Conservation (phyloP, 2,113 vertebrate genomes). For the Scortum barcoo region DNA sequence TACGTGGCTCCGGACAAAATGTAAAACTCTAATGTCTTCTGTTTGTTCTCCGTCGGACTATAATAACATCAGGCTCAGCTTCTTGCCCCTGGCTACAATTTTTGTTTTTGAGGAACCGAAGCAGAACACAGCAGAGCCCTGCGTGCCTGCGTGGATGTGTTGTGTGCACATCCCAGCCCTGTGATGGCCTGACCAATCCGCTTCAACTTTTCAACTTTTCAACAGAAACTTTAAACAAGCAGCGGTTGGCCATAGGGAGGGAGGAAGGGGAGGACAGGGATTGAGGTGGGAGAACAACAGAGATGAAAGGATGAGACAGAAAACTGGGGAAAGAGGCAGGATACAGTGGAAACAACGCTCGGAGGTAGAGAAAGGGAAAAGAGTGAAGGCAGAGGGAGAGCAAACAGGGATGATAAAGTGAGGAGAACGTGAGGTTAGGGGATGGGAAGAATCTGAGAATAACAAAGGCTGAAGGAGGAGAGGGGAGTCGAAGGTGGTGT, state of each 20-base stretch:
- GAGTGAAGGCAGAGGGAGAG: slow-evolving; percentile 22
- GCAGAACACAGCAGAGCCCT: slow-evolving; percentile 54
- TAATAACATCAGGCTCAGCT: slow-evolving; percentile 65
- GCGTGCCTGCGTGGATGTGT: not conserved
- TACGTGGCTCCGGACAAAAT: not conserved
- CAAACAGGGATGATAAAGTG: slow-evolving; percentile 26
- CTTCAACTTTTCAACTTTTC: slow-evolving; percentile 61
- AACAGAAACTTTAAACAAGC: slow-evolving; percentile 58
- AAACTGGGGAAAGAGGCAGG: slow-evolving; percentile 45
- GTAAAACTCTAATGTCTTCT: slow-evolving; percentile 21
- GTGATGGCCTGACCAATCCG: slow-evolving; percentile 55
- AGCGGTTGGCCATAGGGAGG: slow-evolving; percentile 46
- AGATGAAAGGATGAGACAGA: slow-evolving; percentile 73
- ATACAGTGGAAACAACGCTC: slow-evolving; percentile 48
- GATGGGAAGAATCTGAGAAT: slow-evolving; percentile 40
- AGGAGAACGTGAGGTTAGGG: slow-evolving; percentile 40
- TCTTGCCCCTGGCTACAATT: slow-evolving; percentile 62
- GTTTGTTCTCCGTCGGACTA: slow-evolving; percentile 54
- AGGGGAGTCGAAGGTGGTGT: slow-evolving; percentile 8
- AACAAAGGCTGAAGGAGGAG: slow-evolving; percentile 45
- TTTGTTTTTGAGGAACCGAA: slow-evolving; percentile 56
- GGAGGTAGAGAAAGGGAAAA: slow-evolving; percentile 47
- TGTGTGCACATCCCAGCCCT: slow-evolving; percentile 18
- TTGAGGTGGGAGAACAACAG: slow-evolving; percentile 60
- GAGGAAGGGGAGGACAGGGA: not conserved